Evolutionary conservation across 2,888 invertebrate genomes (phyloP), one percentile per base, ranked within the genome.

Genomic region (Parnassius mnemosyne): DNA sequence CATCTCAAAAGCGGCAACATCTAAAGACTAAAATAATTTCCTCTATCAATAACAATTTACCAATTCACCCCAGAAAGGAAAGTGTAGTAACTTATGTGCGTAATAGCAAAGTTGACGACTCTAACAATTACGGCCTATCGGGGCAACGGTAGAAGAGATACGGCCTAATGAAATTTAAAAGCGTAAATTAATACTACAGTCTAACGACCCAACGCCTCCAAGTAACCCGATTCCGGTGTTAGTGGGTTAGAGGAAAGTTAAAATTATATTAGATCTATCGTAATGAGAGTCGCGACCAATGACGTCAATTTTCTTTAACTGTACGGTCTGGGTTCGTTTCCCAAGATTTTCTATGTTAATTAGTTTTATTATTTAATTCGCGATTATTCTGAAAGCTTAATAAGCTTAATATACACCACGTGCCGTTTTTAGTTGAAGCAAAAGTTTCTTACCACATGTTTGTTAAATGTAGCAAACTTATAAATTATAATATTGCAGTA

Each of bases 191-290:
- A 70, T 63, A 61, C 65, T 69, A 69, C 60, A 66, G 69, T 69
- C 65, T 58, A 84, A 76, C 79, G 84, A 76, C 76, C 81, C 80
- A 71, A 75, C 87, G 79, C 87, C 81, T 78, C 69, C 63, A 60
- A 63, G 84, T 77, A 84, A 85, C 70, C 66, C 67, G 70, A 85
- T 67, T 66, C 78, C 58, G 54, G 71, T 74, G 79, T 82, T 69
- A 84, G 71, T 85, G 75, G 84, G 83, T 79, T 81, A 84, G 68
- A 71, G 73, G 75, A 74, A 73, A 77, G 72, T 68, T 68, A 65
- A 66, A 67, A 64, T 50, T 62, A 63, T 61, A 63, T 63, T 60
- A 59, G 58, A 63, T 63, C 43, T 53, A 44, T 50, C 59, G 57
- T 54, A 53, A 57, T 49, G 53, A 57, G 61, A 46, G 52, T 54